Evolutionary conservation across 1,140 invertebrate species (phyloP), one percentile per base, ranked within the genome.

Genomic region (Trichonephila clavata): DNA sequence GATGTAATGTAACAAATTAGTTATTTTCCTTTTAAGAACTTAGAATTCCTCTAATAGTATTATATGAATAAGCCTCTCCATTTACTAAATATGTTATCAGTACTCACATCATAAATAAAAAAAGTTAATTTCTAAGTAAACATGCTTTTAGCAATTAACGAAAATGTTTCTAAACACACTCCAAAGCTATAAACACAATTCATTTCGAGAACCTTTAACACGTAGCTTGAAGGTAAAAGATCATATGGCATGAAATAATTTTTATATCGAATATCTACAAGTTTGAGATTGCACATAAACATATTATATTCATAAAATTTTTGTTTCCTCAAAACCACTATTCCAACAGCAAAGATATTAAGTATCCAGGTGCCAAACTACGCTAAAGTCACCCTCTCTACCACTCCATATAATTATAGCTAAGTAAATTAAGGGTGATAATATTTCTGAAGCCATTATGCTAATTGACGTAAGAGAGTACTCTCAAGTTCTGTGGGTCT

Each of bases 381-480:
- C 27, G 18, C 24, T 10, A 68, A 68, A 68, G 65, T 68, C 24
- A 16, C 24, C 68, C 32, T 32, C 27, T 8, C 71, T 7, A 6
- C 86, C 60, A 27, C 16, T 87, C 59, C 21, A 87, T 87, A 60
- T 65, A 87, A 87, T 87, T 87, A 87, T 87, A 87, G 18, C 86
- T 87, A 87, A 87, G 86, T 87, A 87, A 87, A 87, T 87, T 87
- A 87, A 63, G 59, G 60, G 86, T 63, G 86, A 87, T 87, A 87
- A 87, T 87, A 87, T 87, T 87, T 87, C 86, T 87, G 27, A 32
- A 65, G 59, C 86, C 86, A 87, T 87, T 87, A 87, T 87, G 86
- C 86, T 87, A 87, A 87, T 87, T 87, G 86, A 87, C 60, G 60
- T n/a, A 57, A 63, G 32, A 39, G 86, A 21, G 86, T 63, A 27